These are phyloP conservation scores for Allobates femoralis DNA, from an alignment of 2,797 vertebrate species.

Conservation along the genomic window DNA sequence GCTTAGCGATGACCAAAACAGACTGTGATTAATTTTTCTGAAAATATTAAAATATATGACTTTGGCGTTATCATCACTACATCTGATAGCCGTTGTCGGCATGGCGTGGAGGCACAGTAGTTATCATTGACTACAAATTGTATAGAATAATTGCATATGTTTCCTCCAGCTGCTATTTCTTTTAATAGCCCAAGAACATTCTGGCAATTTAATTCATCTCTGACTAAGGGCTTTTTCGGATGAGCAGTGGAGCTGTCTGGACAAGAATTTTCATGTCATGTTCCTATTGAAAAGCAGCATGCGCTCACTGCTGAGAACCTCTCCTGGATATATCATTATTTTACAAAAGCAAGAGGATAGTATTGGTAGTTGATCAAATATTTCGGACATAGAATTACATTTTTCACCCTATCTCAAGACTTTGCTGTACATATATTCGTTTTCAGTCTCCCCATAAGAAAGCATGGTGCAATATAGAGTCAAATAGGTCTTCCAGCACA, in stretches of 20 bases:
- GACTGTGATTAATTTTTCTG: background rate
- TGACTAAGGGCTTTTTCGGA: background rate
- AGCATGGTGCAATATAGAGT: too few species aligned
- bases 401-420: too few species aligned
- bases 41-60: conserved; percentile 2
- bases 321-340: background rate
- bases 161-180: background rate
- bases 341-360: background rate
- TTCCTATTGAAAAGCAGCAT: background rate
- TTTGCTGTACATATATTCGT: too few species aligned
- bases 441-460: too few species aligned
- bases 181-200: background rate
- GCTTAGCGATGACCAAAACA: background rate
- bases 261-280: background rate
- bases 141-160: conserved; percentile 8
- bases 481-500: too few species aligned
- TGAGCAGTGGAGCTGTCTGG: background rate
- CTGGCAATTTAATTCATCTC: background rate
- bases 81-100: background rate
- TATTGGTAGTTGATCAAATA: background rate
- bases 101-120: background rate
- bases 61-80: background rate
- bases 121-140: background rate
- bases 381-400: too few species aligned
- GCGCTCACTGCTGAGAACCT: background rate